Evolutionary conservation across 2,113 vertebrate species (phyloP), one percentile per base, ranked within the genome.

Genomic region (Pan paniscus): DNA sequence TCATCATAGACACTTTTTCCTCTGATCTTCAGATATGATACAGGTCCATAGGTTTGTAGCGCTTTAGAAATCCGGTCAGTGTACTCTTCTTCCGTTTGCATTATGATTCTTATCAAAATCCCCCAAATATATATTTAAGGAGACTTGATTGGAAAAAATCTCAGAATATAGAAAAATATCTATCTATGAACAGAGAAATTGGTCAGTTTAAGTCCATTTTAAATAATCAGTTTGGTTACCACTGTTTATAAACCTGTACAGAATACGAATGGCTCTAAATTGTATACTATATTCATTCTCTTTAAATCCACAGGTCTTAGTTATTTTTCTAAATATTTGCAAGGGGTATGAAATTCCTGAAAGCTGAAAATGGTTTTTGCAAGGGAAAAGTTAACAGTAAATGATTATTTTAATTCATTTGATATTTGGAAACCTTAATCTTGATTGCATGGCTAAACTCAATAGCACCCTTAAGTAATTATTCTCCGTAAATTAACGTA

Each of bases 351-450:
- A 97, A 90, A 82, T 97, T 90, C 70, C n/a, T 59, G 18, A 80
- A 92, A 81, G 55, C 84, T 61, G 17, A 97, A 96, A 94, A 83
- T 83, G 72, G 40, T 67, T 93, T 86, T 93, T 87, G 32, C 50
- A 89, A 78, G 50, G 75, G 38, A 92, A 81, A 96, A 96, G 50
- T 90, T 97, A 95, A 94, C 79, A 90, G 67, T 84, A 96, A 96
- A 95, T 90, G 50, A 97, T 90, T 92, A 88, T 96, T 86, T 97
- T 97, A 97, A 98, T 93, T 95, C 72, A 90, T 25, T 95, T 96
- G 81, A 83, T 97, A 97, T 94, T 94, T 93, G 89, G 86, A 92
- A 97, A 48, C 23, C 35, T 79, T 90, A 70, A 93, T 89, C 64
- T 92, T 97, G 95, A 97, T 96, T 94, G 59, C 75, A 87, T 93